Evolutionary conservation across 2,888 invertebrate genomes (phyloP).

Genomic region (Rotaria socialis): DNA sequence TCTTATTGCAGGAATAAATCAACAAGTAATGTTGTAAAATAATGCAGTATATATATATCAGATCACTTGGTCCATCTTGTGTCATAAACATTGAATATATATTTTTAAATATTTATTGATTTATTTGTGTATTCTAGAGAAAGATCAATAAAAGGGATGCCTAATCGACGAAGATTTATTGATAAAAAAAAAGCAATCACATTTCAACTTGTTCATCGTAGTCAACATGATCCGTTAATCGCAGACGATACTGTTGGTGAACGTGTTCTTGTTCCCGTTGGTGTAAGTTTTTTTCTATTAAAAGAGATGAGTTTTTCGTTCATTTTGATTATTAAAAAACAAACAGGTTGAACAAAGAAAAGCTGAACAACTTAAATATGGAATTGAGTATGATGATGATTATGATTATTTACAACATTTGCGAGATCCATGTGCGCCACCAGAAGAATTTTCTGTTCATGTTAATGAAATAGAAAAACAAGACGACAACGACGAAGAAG

Average conservation of each 20-base stretch:
- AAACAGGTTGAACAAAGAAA: neutral
- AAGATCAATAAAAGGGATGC: neutral
- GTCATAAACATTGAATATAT: too few relatives aligned
- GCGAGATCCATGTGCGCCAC: slow-evolving; percentile 61
- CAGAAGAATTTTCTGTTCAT: slow-evolving; percentile 48
- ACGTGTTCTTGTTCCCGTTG: slow-evolving; percentile 66
- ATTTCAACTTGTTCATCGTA: slow-evolving; percentile 73
- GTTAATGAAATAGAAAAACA: slow-evolving; percentile 50
- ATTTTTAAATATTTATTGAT: too few relatives aligned
- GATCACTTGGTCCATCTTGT: too few relatives aligned
- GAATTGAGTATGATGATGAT: slow-evolving; percentile 87
- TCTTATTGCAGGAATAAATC: too few relatives aligned
- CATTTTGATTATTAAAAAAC: neutral
- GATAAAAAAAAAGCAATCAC: slow-evolving; percentile 44
- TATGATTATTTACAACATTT: slow-evolving; percentile 91
- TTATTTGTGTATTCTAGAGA: too few relatives aligned
- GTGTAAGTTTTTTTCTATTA: slow-evolving; percentile 38
- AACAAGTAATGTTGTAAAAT: too few relatives aligned
- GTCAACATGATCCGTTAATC: slow-evolving; percentile 83
- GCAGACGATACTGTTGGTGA: slow-evolving; percentile 84
- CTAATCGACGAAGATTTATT: slow-evolving; percentile 38
- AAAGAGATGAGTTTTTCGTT: neutral
- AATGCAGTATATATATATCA: too few relatives aligned
- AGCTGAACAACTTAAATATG: slow-evolving; percentile 71
- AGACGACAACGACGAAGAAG: slow-evolving; percentile 46